phyloP scores from a whole-genome alignment of 2,888 invertebrate genomes.

The Electrophaes corylata region DNA sequence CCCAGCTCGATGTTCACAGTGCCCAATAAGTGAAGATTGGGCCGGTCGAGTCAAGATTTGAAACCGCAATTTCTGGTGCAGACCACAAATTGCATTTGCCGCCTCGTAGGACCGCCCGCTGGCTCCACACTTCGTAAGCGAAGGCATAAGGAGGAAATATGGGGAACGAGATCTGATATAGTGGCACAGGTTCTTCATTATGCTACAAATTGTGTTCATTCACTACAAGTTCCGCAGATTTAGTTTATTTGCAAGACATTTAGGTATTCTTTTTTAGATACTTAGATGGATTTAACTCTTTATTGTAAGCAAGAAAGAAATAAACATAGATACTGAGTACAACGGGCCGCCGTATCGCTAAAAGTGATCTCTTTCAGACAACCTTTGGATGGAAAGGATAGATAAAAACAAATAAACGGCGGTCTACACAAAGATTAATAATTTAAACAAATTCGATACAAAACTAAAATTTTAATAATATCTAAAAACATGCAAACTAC shows the following conservation, averaged over 20 bases:
- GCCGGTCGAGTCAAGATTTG: conserved; percentile 42
- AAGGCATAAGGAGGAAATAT: conserved; percentile 29
- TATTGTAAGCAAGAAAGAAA: too few relatives aligned
- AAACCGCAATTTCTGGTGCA: conserved; percentile 60
- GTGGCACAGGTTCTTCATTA: conserved; percentile 18
- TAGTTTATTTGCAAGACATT: background rate
- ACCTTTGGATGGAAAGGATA: too few relatives aligned
- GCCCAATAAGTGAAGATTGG: conserved; percentile 64
- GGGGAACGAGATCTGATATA: conserved; percentile 23
- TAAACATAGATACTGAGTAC: too few relatives aligned
- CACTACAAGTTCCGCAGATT: background rate
- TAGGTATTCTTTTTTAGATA: too few relatives aligned
- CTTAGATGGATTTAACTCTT: too few relatives aligned
- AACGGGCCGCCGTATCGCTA: too few relatives aligned
- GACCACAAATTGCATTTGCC: conserved; percentile 72
- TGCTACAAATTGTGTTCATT: conserved; percentile 23
- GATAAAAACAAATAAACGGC: too few relatives aligned
- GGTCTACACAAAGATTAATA: too few relatives aligned
- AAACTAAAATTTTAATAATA: too few relatives aligned
- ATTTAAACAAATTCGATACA: too few relatives aligned
- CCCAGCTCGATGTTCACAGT: conserved; percentile 32
- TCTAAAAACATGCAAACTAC: too few relatives aligned
- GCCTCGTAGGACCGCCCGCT: conserved; percentile 49
- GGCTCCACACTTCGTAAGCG: conserved; percentile 46
- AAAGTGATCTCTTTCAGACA: too few relatives aligned